Base-by-base conservation (phyloP, 2,888 invertebrate species). In the Amiota minor region DNA sequence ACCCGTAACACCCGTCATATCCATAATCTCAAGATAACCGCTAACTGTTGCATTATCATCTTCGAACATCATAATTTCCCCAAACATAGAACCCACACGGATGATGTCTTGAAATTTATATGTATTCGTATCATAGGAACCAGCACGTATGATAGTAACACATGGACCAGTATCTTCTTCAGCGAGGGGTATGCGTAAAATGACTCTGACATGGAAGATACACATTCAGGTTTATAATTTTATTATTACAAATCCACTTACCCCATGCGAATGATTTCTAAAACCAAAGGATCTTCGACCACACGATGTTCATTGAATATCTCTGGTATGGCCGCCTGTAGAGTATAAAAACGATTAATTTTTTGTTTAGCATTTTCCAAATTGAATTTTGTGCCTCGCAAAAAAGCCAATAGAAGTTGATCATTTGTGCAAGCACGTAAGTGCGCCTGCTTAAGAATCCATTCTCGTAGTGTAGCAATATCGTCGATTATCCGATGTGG, bases 1-100 rank as follows among this genome's bases (percentile, higher is more conserved):
- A 12, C 92, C 86, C 0, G 92, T 91, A 3, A 92, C 90, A 61
- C 91, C 91, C 64, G 90, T 87, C 89, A 93, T 89, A 84, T 94
- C 94, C 75, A 93, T 89, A 53, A 94, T 86, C 23, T 92, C 90
- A 49, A 92, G 76, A 73, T 88, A 91, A 45, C 93, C 93, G 77
- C 90, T 89, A 11, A 93, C 90, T 12, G 91, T 90, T 12, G 91
- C 91, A 81, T 92, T 91, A 80, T 94, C 93, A 83, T 93, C 93
- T 85, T 93, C 93, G 20, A 92, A 88, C 87, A 93, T 88, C 84
- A 92, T 88, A 74, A 93, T 92, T 81, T 93, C 93, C 20, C 91
- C 91, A 55, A 93, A 90, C 92, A 93, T 93, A 65, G 92, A 91
- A 11, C 92, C 91, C 1, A 92, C 90, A 81, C 92, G 92, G 67